A percentile compares a stretch with the other conserved stretches of the same genome.
Evolutionary conservation across 2,113 vertebrate genomes (phyloP).

Genomic region (Climacteris rufus): DNA sequence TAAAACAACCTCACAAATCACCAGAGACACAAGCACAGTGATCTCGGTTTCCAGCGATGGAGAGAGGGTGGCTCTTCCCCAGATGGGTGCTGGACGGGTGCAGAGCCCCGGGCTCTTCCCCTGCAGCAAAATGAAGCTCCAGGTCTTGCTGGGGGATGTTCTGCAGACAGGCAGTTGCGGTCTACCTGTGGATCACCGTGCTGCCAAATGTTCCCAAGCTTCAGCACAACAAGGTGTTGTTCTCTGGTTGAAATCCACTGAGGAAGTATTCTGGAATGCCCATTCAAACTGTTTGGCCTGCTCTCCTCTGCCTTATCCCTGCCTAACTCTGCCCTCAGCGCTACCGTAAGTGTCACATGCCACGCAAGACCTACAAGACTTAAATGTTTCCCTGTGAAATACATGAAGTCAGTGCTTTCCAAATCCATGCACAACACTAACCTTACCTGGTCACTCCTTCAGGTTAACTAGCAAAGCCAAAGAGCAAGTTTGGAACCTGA

Average conservation of each 20-base stretch:
- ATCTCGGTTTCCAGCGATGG: fast-evolving
- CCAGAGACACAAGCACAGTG: constrained; percentile 7
- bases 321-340: not conserved
- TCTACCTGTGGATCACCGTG: not conserved
- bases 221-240: not conserved
- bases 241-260: not conserved
- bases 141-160: not conserved
- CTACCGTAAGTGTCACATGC: not conserved
- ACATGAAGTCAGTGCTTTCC: not conserved
- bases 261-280: not conserved
- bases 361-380: not conserved
- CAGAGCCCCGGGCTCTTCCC: not conserved
- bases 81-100: not conserved
- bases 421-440: not conserved
- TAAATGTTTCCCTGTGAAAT: not conserved
- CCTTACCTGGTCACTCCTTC: not conserved
- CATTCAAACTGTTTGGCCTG: not conserved
- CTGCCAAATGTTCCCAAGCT: not conserved
- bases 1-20: constrained; percentile 62
- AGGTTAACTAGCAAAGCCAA: not conserved
- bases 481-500: not conserved
- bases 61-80: not conserved
- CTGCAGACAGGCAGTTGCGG: not conserved
- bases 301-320: not conserved
- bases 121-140: not conserved